These are phyloP conservation scores for Nipponia nippon DNA, from an alignment of 2,113 vertebrate species.

Conservation along the genomic window DNA sequence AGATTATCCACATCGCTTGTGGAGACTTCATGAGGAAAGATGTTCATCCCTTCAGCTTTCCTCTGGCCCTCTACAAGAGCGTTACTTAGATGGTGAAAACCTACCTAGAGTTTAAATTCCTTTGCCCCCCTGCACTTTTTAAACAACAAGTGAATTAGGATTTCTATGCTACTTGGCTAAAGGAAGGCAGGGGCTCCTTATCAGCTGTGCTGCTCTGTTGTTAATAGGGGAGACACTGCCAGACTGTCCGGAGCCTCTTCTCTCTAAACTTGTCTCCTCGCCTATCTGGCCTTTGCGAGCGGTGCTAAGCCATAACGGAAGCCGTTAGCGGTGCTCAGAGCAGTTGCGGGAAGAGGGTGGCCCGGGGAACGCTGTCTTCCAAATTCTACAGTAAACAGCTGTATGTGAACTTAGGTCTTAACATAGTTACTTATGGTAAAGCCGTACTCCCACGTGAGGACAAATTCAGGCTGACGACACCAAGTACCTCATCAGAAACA, in stretches of 20 bases:
- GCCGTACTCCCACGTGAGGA: neutral
- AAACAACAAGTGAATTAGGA: neutral
- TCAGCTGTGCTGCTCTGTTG: neutral
- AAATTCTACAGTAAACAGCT: neutral
- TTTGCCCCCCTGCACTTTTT: neutral
- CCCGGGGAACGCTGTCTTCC: neutral
- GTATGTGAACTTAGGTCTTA: neutral
- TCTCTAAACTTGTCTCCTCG: neutral
- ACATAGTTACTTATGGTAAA: fast-evolving
- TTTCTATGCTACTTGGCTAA: neutral
- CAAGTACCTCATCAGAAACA: neutral
- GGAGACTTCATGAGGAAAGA: neutral
- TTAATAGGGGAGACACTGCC: neutral
- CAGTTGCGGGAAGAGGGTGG: fast-evolving
- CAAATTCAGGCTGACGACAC: neutral
- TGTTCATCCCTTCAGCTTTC: neutral
- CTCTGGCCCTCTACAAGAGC: neutral
- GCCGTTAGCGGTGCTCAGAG: fast-evolving
- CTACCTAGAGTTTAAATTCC: neutral
- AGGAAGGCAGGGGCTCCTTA: neutral
- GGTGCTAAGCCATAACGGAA: neutral
- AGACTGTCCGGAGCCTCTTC: neutral
- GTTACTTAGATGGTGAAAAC: neutral
- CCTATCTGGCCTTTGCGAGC: neutral
- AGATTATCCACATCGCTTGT: neutral